A percentile compares a stretch with the other conserved stretches of the same genome.
Conservation (phyloP, 2,797 vertebrate genomes). For the Acropternis orthonyx region DNA sequence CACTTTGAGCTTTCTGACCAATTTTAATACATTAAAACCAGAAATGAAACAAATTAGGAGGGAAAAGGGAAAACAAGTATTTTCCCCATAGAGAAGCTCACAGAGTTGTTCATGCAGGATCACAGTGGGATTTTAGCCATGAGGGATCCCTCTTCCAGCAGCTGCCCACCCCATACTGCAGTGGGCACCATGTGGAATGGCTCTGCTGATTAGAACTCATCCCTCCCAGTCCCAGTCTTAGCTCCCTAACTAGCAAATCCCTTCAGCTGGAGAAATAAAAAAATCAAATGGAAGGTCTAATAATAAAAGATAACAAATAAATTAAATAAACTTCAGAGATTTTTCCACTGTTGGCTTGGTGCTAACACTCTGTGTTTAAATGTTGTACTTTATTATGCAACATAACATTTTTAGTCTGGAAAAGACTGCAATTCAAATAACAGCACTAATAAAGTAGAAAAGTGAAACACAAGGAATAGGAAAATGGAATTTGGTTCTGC, state of each 20-base stretch:
- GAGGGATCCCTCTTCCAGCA: not conserved
- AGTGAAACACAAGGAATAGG: not conserved
- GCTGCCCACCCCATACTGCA: not conserved
- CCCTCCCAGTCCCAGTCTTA: not conserved
- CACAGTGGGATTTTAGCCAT: not conserved
- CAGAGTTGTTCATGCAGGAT: fast-evolving
- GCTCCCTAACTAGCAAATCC: not conserved
- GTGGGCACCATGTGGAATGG: not conserved
- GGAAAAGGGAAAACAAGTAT: fast-evolving
- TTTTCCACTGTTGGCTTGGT: not conserved
- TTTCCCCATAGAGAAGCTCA: not conserved
- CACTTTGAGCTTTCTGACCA: not conserved
- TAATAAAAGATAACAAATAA: not conserved
- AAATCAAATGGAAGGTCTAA: not conserved
- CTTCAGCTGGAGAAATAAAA: not conserved
- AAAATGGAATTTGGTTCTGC: not conserved
- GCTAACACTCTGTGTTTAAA: not conserved
- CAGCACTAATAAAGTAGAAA: not conserved
- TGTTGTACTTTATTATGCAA: not conserved
- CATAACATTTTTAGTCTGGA: not conserved
- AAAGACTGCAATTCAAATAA: not conserved
- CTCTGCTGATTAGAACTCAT: not conserved
- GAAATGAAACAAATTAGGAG: fast-evolving
- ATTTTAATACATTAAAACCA: not conserved
- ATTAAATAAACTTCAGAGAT: not conserved